phyloP scores from a whole-genome alignment of 2,797 vertebrate genomes.

The Sardinella longiceps region DNA sequence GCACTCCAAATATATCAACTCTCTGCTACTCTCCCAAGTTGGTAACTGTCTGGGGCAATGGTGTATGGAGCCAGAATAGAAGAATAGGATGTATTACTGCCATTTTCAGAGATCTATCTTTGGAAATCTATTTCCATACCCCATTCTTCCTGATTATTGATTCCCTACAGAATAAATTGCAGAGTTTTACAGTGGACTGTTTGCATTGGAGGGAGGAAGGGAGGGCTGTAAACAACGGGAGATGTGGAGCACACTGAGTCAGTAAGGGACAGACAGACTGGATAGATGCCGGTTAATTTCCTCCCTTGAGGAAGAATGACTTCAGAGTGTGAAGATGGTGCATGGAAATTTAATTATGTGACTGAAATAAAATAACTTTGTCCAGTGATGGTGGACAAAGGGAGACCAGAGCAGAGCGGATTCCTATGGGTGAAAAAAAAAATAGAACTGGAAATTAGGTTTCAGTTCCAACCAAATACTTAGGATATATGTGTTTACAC shows the following conservation, averaged over 20 bases:
- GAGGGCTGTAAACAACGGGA: not conserved
- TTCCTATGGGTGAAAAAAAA: not conserved
- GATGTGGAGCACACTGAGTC: not conserved
- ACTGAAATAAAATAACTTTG: not conserved
- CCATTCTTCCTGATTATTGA: conserved; percentile 21
- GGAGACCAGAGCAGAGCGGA: not conserved
- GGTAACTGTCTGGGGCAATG: not conserved
- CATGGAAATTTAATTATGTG: not conserved
- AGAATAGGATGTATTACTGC: not conserved
- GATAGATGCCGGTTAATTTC: not conserved
- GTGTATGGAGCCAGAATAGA: not conserved
- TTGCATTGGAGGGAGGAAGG: not conserved
- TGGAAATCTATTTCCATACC: conserved; percentile 6
- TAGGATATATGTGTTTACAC: not conserved
- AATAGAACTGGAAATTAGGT: not conserved
- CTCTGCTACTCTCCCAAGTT: not conserved
- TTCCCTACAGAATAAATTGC: conserved; percentile 16
- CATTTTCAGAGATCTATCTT: conserved; percentile 13
- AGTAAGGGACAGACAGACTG: not conserved
- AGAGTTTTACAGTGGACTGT: not conserved
- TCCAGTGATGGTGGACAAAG: not conserved
- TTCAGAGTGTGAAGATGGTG: not conserved
- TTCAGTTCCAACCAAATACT: not conserved
- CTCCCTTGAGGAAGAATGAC: not conserved
- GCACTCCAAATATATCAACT: not conserved